These are phyloP conservation scores for Drosophila quadrilineata DNA, from an alignment of 1,140 invertebrate genomes.

Conservation along the genomic window DNA sequence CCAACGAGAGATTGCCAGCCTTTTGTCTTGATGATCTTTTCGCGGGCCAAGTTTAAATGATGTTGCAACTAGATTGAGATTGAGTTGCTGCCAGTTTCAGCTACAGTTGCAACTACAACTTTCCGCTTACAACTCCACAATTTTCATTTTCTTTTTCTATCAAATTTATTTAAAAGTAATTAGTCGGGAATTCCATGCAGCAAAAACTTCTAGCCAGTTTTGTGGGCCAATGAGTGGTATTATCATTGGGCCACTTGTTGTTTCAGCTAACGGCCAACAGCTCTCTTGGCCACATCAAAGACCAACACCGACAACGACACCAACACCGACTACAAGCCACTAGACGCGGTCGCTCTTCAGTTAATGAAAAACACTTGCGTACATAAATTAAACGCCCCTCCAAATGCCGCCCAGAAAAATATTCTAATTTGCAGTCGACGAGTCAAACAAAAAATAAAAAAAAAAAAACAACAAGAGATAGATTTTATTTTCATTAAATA, in stretches of 20 bases:
- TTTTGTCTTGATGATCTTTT: slow-evolving; percentile 18
- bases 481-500: slow-evolving; percentile 24
- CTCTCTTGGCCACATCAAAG: slow-evolving; percentile 41
- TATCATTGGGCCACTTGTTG: slow-evolving; percentile 28
- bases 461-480: slow-evolving; percentile 18
- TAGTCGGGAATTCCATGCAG: not conserved
- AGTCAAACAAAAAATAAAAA: too few species aligned
- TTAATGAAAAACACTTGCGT: slow-evolving; percentile 45
- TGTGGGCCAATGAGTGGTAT: slow-evolving; percentile 15
- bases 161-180: slow-evolving; percentile 11
- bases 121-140: too few species aligned
- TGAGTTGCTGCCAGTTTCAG: slow-evolving; percentile 16
- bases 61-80: slow-evolving; percentile 21
- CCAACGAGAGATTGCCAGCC: slow-evolving; percentile 25
- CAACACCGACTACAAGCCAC: slow-evolving; percentile 15
- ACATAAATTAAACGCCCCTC: slow-evolving; percentile 59
- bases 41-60: slow-evolving; percentile 3
- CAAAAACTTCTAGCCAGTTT: too few species aligned
- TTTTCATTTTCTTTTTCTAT: too few species aligned
- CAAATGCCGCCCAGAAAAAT: slow-evolving; percentile 44
- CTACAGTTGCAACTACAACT: not conserved
- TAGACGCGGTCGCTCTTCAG: slow-evolving; percentile 11
- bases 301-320: not conserved
- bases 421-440: slow-evolving; percentile 65
- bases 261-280: slow-evolving; percentile 2